Evolutionary conservation across 2,888 invertebrate species (phyloP).

Genomic region (Dicyrtoma fusca): DNA sequence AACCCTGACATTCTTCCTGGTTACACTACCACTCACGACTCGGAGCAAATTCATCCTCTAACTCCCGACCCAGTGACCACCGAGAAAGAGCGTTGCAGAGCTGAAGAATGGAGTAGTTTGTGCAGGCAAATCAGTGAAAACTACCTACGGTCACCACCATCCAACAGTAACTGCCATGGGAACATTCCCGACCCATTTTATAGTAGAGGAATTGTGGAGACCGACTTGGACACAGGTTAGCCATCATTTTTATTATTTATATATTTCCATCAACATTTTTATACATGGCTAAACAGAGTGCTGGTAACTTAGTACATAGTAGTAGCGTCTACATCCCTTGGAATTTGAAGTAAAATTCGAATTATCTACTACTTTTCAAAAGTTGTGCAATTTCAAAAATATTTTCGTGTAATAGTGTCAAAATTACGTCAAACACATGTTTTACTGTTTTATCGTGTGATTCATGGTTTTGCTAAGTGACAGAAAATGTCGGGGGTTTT

Average conservation of each 20-base stretch:
- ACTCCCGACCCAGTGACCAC: slow-evolving; percentile 42
- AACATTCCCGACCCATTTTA: slow-evolving; percentile 20
- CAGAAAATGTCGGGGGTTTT: no score
- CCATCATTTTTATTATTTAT: background rate
- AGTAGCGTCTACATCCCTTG: background rate
- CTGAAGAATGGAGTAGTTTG: slow-evolving; percentile 38
- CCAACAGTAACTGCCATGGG: slow-evolving; percentile 28
- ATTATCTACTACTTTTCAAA: no score
- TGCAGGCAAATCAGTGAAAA: slow-evolving; percentile 20
- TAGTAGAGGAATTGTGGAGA: slow-evolving; percentile 64
- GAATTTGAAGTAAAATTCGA: no score
- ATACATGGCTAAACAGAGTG: background rate
- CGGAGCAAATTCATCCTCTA: slow-evolving; percentile 18
- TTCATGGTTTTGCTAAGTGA: background rate
- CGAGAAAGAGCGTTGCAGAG: slow-evolving; percentile 27
- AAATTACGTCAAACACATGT: no score
- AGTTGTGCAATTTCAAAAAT: no score
- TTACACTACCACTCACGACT: slow-evolving; percentile 23
- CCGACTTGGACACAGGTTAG: slow-evolving; percentile 75
- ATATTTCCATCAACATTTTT: background rate
- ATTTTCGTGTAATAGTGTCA: no score
- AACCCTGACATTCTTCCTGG: slow-evolving; percentile 13
- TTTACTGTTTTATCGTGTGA: no score
- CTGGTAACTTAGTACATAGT: no score
- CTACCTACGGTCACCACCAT: slow-evolving; percentile 22